Evolutionary conservation across 2,797 vertebrate species (phyloP).

Genomic region (Ataeniobius toweri): DNA sequence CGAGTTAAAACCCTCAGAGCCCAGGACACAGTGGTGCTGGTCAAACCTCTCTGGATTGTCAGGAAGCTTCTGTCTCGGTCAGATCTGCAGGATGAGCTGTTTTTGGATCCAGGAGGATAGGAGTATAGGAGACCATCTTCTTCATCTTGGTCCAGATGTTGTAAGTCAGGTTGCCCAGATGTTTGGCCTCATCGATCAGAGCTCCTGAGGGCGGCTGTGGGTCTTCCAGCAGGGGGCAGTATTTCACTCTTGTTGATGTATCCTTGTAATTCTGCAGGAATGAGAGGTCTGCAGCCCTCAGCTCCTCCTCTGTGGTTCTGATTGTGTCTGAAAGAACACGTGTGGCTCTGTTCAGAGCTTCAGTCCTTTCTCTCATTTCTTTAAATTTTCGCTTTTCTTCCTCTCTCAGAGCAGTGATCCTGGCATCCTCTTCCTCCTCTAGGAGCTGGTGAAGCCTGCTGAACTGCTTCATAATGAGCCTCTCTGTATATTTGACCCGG

Average conservation of each 20-base stretch:
- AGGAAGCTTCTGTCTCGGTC: conserved; percentile 31
- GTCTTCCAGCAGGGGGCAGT: conserved; percentile 8
- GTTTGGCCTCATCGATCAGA: conserved; percentile 6
- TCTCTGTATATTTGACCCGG: conserved; percentile 19
- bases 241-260: conserved; percentile 13
- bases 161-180: conserved; percentile 9
- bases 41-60: conserved; percentile 45
- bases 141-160: conserved; percentile 14
- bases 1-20: conserved; percentile 23
- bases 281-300: conserved; percentile 17
- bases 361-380: conserved; percentile 8
- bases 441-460: conserved; percentile 29
- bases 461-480: conserved; percentile 36
- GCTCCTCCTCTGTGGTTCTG: conserved; percentile 28
- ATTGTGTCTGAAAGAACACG: conserved; percentile 24
- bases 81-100: conserved; percentile 37
- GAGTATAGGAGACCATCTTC: conserved; percentile 34
- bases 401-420: conserved; percentile 23
- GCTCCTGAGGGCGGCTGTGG: background rate
- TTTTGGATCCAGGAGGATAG: conserved; percentile 58
- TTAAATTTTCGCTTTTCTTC: conserved; percentile 31
- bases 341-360: conserved; percentile 30
- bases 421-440: conserved; percentile 38
- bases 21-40: conserved; percentile 12
- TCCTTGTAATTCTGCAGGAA: conserved; percentile 30